Percentiles rank a stretch among this genome's conserved stretches.
phyloP scores from a whole-genome alignment of 2,888 invertebrate genomes.

The Arge pagana region DNA sequence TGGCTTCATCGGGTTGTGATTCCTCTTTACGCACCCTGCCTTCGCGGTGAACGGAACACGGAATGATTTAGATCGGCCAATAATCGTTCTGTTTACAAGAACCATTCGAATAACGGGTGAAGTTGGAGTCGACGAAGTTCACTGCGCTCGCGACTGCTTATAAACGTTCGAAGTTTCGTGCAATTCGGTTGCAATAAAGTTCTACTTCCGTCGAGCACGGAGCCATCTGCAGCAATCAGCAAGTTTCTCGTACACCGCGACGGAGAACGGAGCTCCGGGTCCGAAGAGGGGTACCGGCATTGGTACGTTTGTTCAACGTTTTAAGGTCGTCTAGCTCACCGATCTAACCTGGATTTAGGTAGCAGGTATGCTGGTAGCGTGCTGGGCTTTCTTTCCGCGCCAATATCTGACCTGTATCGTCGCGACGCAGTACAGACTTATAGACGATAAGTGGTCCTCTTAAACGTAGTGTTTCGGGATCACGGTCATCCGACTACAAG shows the following conservation, averaged over 20 bases:
- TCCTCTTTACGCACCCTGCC: too few relatives aligned
- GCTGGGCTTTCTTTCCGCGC: too few relatives aligned
- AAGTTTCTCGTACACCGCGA: conserved; percentile 21
- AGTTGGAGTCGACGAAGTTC: conserved; percentile 11
- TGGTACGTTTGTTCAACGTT: conserved; percentile 19
- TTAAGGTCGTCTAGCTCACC: conserved; percentile 17
- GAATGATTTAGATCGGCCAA: too few relatives aligned
- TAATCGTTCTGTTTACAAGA: conserved; percentile 10
- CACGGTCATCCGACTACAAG: too few relatives aligned
- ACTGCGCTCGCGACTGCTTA: conserved; percentile 5
- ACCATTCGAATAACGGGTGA: conserved; percentile 4
- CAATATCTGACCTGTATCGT: too few relatives aligned
- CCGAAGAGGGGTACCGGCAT: conserved; percentile 1
- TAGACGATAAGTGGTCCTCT: too few relatives aligned
- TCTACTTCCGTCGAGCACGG: conserved; percentile 18
- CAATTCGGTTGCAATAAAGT: conserved; percentile 21
- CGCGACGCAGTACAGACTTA: too few relatives aligned
- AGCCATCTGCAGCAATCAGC: conserved; percentile 22
- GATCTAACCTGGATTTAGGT: too few relatives aligned
- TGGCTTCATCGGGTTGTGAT: too few relatives aligned
- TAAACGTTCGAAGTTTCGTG: conserved; percentile 9
- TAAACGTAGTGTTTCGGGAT: too few relatives aligned
- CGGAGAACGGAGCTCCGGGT: conserved; percentile 11
- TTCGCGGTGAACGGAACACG: too few relatives aligned
- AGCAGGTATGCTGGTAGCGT: too few relatives aligned